Evolutionary conservation across 2,888 invertebrate genomes (phyloP).

Genomic region (Hemicrepidius hirtus): DNA sequence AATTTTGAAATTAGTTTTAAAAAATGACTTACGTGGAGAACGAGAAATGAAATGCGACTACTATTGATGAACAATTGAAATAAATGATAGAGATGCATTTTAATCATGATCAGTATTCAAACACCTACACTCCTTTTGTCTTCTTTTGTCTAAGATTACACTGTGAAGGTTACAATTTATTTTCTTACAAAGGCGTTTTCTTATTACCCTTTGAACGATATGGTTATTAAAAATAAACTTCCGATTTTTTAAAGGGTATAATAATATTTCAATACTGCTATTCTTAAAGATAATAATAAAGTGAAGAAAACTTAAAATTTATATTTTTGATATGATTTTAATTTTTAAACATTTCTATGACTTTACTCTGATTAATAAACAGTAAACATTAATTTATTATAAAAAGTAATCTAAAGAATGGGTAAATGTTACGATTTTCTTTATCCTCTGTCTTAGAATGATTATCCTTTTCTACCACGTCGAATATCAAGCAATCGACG

Average conservation of each 20-base stretch:
- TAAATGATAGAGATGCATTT: conserved; percentile 18
- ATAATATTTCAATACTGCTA: too few relatives aligned
- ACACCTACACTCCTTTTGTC: conserved; percentile 26
- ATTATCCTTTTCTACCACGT: conserved; percentile 28
- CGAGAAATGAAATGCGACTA: neutral
- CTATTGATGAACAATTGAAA: conserved; percentile 19
- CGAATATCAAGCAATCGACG: conserved; percentile 17
- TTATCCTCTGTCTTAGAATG: neutral
- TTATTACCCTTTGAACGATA: neutral
- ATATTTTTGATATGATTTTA: too few relatives aligned
- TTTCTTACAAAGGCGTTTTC: conserved; percentile 14
- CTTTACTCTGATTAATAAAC: neutral
- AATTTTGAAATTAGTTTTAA: neutral
- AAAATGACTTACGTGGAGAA: conserved; percentile 22
- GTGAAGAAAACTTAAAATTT: too few relatives aligned
- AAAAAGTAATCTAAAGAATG: neutral
- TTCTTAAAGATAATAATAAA: too few relatives aligned
- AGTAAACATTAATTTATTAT: neutral
- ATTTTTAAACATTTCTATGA: too few relatives aligned
- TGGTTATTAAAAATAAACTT: neutral
- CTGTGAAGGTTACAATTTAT: conserved; percentile 31
- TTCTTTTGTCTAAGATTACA: conserved; percentile 29
- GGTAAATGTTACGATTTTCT: conserved; percentile 1
- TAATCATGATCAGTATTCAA: conserved; percentile 21
- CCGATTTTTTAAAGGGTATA: neutral